phyloP scores from a whole-genome alignment of 2,113 vertebrate genomes.

The Vireo altiloquus region DNA sequence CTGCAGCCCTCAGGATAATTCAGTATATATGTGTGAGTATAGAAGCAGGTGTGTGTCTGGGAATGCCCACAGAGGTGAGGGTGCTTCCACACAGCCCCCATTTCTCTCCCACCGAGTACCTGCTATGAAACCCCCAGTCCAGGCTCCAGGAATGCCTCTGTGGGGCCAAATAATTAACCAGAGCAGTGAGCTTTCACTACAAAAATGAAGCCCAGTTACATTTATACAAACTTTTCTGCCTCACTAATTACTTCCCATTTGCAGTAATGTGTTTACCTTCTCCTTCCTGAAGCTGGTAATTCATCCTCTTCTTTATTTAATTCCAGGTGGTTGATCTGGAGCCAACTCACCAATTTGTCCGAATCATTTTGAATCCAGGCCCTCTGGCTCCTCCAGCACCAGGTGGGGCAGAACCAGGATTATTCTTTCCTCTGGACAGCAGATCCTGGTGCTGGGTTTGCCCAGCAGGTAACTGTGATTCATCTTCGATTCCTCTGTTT shows the following conservation, averaged over 20 bases:
- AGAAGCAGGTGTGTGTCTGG: fast-evolving
- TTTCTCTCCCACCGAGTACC: not conserved
- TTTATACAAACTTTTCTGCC: not conserved
- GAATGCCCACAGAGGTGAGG: fast-evolving
- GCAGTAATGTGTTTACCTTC: not conserved
- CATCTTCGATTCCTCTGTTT: not conserved
- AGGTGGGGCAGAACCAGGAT: fast-evolving
- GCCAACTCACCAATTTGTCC: not conserved
- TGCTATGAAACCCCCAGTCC: not conserved
- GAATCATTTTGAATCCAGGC: not conserved
- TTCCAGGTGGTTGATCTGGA: not conserved
- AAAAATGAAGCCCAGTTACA: not conserved
- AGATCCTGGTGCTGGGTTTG: not conserved
- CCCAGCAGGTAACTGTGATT: not conserved
- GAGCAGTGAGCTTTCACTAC: not conserved
- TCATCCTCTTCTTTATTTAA: not conserved
- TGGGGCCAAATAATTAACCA: not conserved
- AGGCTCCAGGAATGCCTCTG: not conserved
- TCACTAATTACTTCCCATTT: not conserved
- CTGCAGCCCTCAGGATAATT: not conserved
- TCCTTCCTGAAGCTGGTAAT: not conserved
- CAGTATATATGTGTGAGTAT: fast-evolving
- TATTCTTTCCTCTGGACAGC: not conserved
- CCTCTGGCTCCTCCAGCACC: not conserved
- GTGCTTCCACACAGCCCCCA: not conserved